These are phyloP conservation scores for Corella eumyota DNA, from an alignment of 23 tunicate genomes.

Conservation along the genomic window DNA sequence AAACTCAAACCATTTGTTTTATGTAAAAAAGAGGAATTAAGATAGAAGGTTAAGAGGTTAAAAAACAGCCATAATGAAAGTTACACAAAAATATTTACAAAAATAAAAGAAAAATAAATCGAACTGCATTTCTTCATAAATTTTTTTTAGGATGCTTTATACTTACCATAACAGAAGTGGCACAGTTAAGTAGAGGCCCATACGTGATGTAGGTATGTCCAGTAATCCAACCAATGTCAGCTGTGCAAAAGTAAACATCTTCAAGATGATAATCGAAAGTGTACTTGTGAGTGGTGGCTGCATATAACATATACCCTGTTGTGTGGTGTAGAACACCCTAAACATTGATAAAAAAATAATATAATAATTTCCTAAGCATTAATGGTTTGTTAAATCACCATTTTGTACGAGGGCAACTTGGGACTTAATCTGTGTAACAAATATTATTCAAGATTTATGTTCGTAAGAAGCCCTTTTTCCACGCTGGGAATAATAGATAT, in stretches of 20 bases:
- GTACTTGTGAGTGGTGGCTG: slow-evolving; percentile 85
- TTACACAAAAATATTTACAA: neutral
- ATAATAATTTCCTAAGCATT: neutral
- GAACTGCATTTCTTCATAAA: too few relatives aligned
- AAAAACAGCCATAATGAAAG: neutral
- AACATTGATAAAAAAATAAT: too few relatives aligned
- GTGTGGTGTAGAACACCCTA: slow-evolving; percentile 86
- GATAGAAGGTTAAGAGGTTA: too few relatives aligned
- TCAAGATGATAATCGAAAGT: slow-evolving; percentile 87
- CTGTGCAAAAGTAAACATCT: slow-evolving; percentile 88
- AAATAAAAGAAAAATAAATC: neutral
- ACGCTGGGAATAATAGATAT: too few relatives aligned
- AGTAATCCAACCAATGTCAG: slow-evolving; percentile 99
- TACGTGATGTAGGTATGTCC: slow-evolving; percentile 95
- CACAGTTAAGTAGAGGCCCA: slow-evolving; percentile 91
- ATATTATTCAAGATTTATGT: too few relatives aligned
- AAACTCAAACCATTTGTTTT: too few relatives aligned
- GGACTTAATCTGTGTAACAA: too few relatives aligned
- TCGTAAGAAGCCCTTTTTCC: too few relatives aligned
- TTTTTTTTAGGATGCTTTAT: too few relatives aligned
- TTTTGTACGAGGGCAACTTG: too few relatives aligned
- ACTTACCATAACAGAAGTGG: slow-evolving; percentile 72
- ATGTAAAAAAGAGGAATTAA: too few relatives aligned
- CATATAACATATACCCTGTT: slow-evolving; percentile 92
- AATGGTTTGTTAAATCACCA: too few relatives aligned